These are phyloP conservation scores for Romanogobio albipinnatus DNA, from an alignment of 2,113 vertebrate genomes.

Conservation along the genomic window DNA sequence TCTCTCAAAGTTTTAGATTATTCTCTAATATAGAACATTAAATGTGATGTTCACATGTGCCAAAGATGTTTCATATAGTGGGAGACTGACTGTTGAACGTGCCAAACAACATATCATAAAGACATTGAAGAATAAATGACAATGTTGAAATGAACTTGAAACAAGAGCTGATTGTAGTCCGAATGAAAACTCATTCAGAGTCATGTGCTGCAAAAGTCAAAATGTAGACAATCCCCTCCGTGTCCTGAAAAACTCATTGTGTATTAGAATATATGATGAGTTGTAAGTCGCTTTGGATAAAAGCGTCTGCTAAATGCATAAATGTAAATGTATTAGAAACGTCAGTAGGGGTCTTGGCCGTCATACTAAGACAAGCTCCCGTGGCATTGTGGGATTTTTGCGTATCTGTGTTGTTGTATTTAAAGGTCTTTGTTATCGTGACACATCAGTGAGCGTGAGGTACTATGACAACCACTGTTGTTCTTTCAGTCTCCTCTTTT, in stretches of 20 bases:
- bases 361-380: conserved; percentile 32
- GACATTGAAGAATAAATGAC: neutral
- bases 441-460: neutral
- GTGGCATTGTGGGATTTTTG: conserved; percentile 56
- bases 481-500: neutral
- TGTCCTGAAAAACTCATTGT: conserved; percentile 8
- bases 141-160: conserved; percentile 4
- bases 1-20: neutral
- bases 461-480: neutral
- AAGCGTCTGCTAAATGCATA: too few species aligned
- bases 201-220: conserved; percentile 1
- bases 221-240: neutral
- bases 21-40: neutral
- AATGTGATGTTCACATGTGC: neutral
- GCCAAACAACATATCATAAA: neutral
- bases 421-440: conserved; percentile 48
- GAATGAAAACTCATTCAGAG: neutral
- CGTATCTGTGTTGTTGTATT: conserved; percentile 37
- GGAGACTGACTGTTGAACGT: neutral
- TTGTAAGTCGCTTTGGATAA: too few species aligned
- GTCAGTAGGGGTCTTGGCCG: conserved; percentile 7
- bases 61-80: conserved; percentile 6
- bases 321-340: neutral
- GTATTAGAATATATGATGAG: too few species aligned
- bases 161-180: neutral